Conservation (phyloP, 2,888 invertebrate genomes). For the Adineta ricciae region DNA sequence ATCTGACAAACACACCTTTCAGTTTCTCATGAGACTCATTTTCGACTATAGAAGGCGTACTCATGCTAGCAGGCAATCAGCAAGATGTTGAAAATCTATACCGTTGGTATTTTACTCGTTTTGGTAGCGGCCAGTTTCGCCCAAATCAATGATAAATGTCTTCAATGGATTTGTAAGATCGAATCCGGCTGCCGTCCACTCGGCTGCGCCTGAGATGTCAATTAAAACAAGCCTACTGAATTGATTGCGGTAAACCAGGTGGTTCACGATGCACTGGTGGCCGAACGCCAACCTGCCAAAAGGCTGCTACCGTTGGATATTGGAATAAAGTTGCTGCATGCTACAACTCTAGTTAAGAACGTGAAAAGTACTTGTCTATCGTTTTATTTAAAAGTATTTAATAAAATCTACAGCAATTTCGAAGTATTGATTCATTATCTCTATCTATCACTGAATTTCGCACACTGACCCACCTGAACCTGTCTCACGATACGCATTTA, state of each 20-base stretch:
- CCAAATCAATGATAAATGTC: neutral
- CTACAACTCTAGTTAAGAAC: neutral
- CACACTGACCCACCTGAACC: too few species aligned
- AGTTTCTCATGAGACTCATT: neutral
- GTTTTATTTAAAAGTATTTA: too few species aligned
- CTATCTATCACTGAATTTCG: too few species aligned
- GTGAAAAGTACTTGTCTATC: too few species aligned
- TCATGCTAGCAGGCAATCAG: neutral
- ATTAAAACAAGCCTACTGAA: constrained; percentile 44
- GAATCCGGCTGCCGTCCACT: neutral
- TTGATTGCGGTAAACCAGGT: constrained; percentile 42
- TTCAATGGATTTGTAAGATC: constrained; percentile 11
- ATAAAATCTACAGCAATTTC: too few species aligned
- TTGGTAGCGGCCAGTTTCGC: neutral
- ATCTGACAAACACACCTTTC: neutral
- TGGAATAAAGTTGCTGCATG: neutral
- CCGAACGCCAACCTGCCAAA: constrained; percentile 38
- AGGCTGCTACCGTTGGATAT: neutral
- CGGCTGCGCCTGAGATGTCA: constrained; percentile 38
- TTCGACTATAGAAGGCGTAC: neutral
- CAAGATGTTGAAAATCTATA: neutral
- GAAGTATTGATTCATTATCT: too few species aligned
- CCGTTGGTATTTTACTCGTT: neutral
- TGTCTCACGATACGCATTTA: too few species aligned
- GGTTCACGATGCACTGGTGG: constrained; percentile 37